Base-by-base conservation (phyloP, 2,888 invertebrate species). In the Trachelus troglodyta region DNA sequence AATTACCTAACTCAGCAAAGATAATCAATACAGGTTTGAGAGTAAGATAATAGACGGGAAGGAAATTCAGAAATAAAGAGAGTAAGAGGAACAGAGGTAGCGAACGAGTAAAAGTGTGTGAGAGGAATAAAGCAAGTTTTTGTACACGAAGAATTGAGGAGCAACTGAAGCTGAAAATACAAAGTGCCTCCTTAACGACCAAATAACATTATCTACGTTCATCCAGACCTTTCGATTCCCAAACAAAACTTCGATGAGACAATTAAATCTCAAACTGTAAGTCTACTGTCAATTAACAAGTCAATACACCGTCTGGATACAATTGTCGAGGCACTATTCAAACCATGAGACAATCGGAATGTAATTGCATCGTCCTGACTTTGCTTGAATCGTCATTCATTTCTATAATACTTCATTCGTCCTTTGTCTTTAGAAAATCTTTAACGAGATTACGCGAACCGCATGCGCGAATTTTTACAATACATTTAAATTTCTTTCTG, bases 301-400 rank as follows among this genome's bases (percentile, higher is more conserved):
- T 86, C 87, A 87, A 87, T 87, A 85, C 85, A 85, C 83, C 83
- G 80, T 78, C 77, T 69, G 69, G 73, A 85, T 86, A 86, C 86
- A 86, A 87, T 88, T 83, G 85, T 84, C 83, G 83, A 82, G 83
- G 81, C 79, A 83, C 87, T 86, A 89, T 89, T 89, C 86, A 88
- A 88, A 87, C 86, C 83, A 85, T 82, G 86, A 87, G 85, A 88
- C 88, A 89, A 89, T 89, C 85, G 85, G 81, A 89, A 88, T 87
- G 88, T 89, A 90, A 89, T 89, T 89, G 87, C 88, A 83, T 86
- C 87, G 80, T 83, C 85, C 83, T 83, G 81, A 85, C 85, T 81
- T 79, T 81, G 76, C 83, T 74, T 35, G 86, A 88, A 87, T 87
- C 81, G 85, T 85, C 85, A 87, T 89, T 89, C 87, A 88, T 89